Base-by-base conservation (phyloP, 2,113 vertebrate genomes). In the Nesospiza acunhae region DNA sequence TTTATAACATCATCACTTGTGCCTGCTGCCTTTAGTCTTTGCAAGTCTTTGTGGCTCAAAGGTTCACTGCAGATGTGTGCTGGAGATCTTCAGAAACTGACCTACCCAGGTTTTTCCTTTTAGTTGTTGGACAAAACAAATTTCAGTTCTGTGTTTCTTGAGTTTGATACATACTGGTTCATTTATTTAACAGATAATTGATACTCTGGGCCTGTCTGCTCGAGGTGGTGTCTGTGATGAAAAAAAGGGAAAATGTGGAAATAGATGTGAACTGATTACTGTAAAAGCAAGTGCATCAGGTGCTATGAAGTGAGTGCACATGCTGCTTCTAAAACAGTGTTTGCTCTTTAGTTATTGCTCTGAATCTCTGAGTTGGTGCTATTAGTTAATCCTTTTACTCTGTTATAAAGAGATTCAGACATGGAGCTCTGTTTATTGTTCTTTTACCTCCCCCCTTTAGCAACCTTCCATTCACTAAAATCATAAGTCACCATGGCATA, bases 131-230 rank as follows among this genome's bases (percentile, higher is more conserved):
- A 44, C 11, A n/a, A 11, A 76, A 17, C 4, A 60, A 35, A 64
- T 52, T 56, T 56, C 41, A 76, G 21, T 41, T 14, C 31, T 44
- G 6, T 73, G 27, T 68, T 68, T 49, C 27, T 35, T 64, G 24
- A 56, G 17, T 24, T 12, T 69, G 55, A 17, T 56, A 17, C 0
- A 0, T 42, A 11, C 24, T 26, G 28, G 16, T 53, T 85, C 14
- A n/a, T 55, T 83, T 76, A 20, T 87, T 91, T 44, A 62, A 44
- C 44, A 47, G 49, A 19, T n/a, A 35, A 7, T 49, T 90, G 62
- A 7, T n/a, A 22, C 35, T 66, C 24, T 30, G 55, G 9, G 2
- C 30, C 68, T 80, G 23, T 59, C 52, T 87, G 0, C 39, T 66
- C 59, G 37, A 37, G 67, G 11, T 60, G 28, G 14, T 80, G 18